These are phyloP conservation scores for Coptotermes formosanus DNA, from an alignment of 1,140 invertebrate species.

Conservation along the genomic window DNA sequence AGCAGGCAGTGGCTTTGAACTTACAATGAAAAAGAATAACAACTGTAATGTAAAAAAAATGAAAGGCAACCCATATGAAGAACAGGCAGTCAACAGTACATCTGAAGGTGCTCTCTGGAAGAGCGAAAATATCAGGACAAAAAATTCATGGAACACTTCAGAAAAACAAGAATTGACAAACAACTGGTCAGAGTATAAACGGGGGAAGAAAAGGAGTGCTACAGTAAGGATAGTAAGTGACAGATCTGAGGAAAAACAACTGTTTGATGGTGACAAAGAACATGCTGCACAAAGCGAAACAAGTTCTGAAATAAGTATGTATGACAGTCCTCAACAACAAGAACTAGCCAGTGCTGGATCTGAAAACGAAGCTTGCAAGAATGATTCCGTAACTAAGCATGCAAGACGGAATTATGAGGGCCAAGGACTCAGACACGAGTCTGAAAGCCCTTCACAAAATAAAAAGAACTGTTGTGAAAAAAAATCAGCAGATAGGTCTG, in stretches of 20 bases:
- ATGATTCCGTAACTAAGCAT: not conserved
- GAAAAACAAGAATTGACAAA: not conserved
- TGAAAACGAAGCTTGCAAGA: not conserved
- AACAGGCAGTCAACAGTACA: not conserved
- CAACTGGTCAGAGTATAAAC: not conserved
- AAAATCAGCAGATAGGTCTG: no score
- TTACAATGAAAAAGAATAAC: not conserved
- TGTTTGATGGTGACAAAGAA: not conserved
- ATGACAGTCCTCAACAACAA: not conserved
- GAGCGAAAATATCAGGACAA: not conserved
- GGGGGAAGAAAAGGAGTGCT: not conserved
- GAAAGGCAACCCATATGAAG: not conserved
- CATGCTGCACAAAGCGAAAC: not conserved
- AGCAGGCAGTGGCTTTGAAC: not conserved
- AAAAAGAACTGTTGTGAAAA: no score
- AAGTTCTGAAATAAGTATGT: not conserved
- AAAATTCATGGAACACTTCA: not conserved
- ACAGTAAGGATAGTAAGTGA: not conserved
- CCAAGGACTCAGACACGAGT: not conserved
- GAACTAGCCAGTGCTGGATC: not conserved
- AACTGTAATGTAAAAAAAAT: not conserved
- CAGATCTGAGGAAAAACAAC: not conserved
- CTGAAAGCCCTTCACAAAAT: no score
- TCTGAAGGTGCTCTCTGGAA: not conserved
- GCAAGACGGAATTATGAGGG: not conserved